Conservation (phyloP, 2,113 vertebrate species). For the Pomatostomus ruficeps region DNA sequence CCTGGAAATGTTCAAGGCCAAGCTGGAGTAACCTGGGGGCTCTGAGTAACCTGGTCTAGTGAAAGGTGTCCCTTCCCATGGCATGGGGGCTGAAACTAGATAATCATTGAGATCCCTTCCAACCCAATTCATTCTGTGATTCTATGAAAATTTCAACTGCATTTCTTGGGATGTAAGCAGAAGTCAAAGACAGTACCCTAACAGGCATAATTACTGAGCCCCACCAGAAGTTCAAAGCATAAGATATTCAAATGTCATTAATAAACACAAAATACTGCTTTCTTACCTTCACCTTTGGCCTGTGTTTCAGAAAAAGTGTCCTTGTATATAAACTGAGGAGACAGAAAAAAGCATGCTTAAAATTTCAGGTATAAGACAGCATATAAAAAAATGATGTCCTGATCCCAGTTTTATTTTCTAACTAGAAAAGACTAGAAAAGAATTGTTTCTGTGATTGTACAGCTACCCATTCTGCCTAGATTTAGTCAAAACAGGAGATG, state of each 20-base stretch:
- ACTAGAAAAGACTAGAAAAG: background rate
- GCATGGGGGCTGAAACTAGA: background rate
- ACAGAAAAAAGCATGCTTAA: background rate
- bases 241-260: background rate
- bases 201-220: background rate
- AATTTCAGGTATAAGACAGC: background rate
- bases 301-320: slow-evolving; percentile 90
- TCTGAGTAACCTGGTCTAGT: background rate
- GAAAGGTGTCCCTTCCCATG: background rate
- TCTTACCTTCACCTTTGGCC: slow-evolving; percentile 92
- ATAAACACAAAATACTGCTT: background rate
- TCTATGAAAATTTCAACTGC: background rate
- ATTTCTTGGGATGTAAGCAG: background rate
- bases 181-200: background rate
- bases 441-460: background rate
- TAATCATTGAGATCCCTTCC: background rate
- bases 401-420: background rate
- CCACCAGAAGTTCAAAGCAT: background rate
- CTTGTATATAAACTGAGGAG: slow-evolving; percentile 89
- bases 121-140: background rate
- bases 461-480: background rate
- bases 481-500: background rate
- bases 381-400: background rate
- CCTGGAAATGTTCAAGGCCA: background rate
- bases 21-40: background rate